Conservation (phyloP, 2,113 vertebrate species). For the Apodemus speciosus region DNA sequence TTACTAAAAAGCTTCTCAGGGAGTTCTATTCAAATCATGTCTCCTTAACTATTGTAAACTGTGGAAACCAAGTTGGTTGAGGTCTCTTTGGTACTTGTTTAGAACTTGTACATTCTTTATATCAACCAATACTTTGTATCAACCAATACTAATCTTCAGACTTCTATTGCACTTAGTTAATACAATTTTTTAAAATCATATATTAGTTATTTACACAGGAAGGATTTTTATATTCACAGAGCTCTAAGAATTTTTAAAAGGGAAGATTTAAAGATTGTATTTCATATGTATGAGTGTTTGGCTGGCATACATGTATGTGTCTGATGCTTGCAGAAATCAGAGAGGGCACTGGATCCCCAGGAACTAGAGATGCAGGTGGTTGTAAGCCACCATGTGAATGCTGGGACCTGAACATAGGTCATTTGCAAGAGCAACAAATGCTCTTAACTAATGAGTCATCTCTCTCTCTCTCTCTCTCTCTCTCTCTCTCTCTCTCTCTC, state of each 20-base stretch:
- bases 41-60: slow-evolving; percentile 57
- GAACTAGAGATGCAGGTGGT: background rate
- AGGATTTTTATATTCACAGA: background rate
- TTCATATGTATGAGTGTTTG: background rate
- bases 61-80: slow-evolving; percentile 40
- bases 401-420: background rate
- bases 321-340: background rate
- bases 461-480: no score
- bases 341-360: background rate
- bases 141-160: slow-evolving; percentile 1
- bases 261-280: background rate
- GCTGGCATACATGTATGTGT: background rate
- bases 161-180: slow-evolving; percentile 24
- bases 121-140: slow-evolving; percentile 24
- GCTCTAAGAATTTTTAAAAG: background rate
- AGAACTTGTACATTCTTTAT: slow-evolving; percentile 31
- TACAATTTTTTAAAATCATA: background rate
- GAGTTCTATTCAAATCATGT: slow-evolving; percentile 51
- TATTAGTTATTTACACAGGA: background rate
- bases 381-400: background rate
- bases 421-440: background rate
- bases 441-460: background rate
- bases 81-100: slow-evolving; percentile 30
- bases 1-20: slow-evolving; percentile 47
- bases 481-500: no score